Evolutionary conservation across 2,797 vertebrate genomes (phyloP), one percentile per base, ranked within the genome.

Genomic region (Triplophysa yarkandensis): DNA sequence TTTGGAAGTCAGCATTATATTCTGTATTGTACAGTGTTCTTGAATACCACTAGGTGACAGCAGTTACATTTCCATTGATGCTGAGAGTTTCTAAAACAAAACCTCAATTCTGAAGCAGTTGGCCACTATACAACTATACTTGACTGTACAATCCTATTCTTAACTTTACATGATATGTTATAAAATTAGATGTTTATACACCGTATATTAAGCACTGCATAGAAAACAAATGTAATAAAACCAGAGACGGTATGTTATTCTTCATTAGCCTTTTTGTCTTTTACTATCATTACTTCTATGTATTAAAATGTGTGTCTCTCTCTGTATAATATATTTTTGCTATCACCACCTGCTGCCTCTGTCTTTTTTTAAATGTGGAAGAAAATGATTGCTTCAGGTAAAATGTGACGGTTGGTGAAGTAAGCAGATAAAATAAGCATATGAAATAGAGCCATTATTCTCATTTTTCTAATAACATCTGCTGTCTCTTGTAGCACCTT

Each of bases 31-130:
- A 21, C 30, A 21, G 16, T 63, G 21, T 41, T 41, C 11, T 16
- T 13, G 13, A 34, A 16, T 21, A 54, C 71, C 71, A 73, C 71
- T 73, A 73, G 71, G 14, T 65, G 71, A 44, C 71, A 73, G 71
- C 27, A 73, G 1, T 43, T 43, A 13, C 27, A 27, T 65, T 63
- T 52, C n/a, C 2, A 39, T 27, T 39, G 39, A 39, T 2, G 4
- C 6, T 71, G 19, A 17, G n/a, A 60, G 36, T 27, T 32, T 7
- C 58, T 7, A 0, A 2, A 32, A 43, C 2, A 7, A 27, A 16
- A 41, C 28, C 27, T 44, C 7, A 14, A 34, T 4, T 27, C 14
- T 16, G 19, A 48, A 61, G 6, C 19, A 4, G 34, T 48, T 25
- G 19, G 5, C 16, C 8, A 71, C n/a, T n/a, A n/a, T n/a, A n/a